Evolutionary conservation across 2,888 invertebrate genomes (phyloP), one percentile per base, ranked within the genome.

Genomic region (Catotricha subobsoleta): DNA sequence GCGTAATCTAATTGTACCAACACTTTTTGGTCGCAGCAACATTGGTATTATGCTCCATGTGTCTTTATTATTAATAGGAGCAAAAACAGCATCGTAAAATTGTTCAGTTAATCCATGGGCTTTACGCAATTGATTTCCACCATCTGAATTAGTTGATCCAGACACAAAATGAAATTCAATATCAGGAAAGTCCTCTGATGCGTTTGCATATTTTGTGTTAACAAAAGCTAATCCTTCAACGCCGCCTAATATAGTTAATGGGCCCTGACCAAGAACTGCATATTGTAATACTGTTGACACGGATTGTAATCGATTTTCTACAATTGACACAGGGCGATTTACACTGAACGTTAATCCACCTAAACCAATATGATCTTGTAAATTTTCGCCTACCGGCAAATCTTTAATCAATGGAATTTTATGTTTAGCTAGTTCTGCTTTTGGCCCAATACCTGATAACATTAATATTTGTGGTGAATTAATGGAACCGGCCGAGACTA

Each of bases 381-480:
- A 67, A 56, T 90, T 91, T 45, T 78, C 67, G 0, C 91, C 91
- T 0, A 91, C 90, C 49, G 73, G 73, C 1, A 86, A 62, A 54
- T 90, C 80, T 54, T 82, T 77, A 39, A 88, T 72, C 0, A 86
- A 64, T 0, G 84, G 83, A 49, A 90, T 86, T 40, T 74, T 68
- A 49, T 76, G 74, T 50, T 77, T 73, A n/a, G 67, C 62, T 43
- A 87, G 54, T 51, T 86, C 77, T 16, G 73, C 72, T 39, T 71
- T 67, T 0, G 82, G 82, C 0, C 86, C 86, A 10, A 94, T 71
- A 0, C 94, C 97, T 8, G 90, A 90, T 1, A 97, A 60, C 88
- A 95, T 88, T 29, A 97, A 61, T 2, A 97, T 54, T 56, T 98
- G 95, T 0, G 97, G 90, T 0, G 92, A 83, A 56, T 92, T 94